phyloP scores from a whole-genome alignment of 2,113 vertebrate species.

The Hippopotamus amphibius region DNA sequence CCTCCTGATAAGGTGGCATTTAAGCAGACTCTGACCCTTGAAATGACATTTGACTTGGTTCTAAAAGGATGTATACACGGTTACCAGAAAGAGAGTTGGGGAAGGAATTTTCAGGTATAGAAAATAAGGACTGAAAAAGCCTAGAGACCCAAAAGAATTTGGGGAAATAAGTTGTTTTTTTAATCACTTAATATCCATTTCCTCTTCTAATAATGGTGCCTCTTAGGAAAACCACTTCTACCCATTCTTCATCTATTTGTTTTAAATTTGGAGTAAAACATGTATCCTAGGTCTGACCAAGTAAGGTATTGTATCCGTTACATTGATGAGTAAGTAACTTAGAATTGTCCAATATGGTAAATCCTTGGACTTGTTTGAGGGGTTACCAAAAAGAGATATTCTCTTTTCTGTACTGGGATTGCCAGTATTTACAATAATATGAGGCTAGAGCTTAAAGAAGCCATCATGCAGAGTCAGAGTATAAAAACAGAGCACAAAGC shows the following conservation, averaged over 20 bases:
- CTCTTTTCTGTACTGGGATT: background rate
- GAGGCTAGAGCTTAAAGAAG: background rate
- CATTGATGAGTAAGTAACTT: background rate
- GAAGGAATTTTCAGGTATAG: background rate
- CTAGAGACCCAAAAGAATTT: background rate
- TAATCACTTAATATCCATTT: background rate
- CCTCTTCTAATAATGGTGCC: background rate
- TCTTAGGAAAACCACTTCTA: background rate
- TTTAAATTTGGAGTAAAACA: background rate
- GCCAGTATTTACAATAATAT: too few species aligned
- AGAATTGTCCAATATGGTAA: background rate
- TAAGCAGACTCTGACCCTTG: background rate
- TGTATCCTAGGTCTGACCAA: background rate
- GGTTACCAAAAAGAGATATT: background rate
- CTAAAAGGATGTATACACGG: background rate
- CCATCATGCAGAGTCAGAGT: background rate
- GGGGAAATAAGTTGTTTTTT: background rate
- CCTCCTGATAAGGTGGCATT: background rate
- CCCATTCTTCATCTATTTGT: background rate
- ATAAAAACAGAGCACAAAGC: background rate
- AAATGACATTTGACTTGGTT: background rate
- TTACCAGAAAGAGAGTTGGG: background rate
- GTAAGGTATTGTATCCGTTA: background rate
- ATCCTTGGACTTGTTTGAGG: background rate
- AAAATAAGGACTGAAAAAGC: background rate